Percentiles rank a stretch among this genome's conserved stretches.
Conservation (phyloP, 2,888 invertebrate species). For the Leptinotarsa haldemani region DNA sequence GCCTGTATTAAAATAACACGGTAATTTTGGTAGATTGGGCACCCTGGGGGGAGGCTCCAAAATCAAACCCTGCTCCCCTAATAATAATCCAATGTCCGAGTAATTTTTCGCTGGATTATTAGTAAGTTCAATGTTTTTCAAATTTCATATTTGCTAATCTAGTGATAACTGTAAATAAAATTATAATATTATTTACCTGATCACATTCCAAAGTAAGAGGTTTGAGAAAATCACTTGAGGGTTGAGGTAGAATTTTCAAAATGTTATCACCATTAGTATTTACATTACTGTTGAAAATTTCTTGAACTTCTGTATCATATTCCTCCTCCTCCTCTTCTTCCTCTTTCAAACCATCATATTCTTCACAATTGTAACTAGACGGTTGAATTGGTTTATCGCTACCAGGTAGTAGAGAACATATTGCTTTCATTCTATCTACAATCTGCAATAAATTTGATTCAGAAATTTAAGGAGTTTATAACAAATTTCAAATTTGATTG, state of each 20-base stretch:
- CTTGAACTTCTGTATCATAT: slow-evolving; percentile 42
- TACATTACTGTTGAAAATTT: slow-evolving; percentile 40
- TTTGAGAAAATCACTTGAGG: slow-evolving; percentile 50
- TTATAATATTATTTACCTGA: slow-evolving; percentile 70
- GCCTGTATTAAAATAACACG: no score
- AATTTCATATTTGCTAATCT: no score
- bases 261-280: slow-evolving; percentile 50
- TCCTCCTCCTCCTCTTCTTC: slow-evolving; percentile 50
- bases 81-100: no score
- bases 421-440: slow-evolving; percentile 55
- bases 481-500: background rate
- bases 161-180: no score
- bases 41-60: no score
- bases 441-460: slow-evolving; percentile 50
- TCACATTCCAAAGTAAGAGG: slow-evolving; percentile 75
- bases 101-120: no score
- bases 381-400: slow-evolving; percentile 68
- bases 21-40: no score
- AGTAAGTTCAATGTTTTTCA: no score
- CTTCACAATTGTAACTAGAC: slow-evolving; percentile 71
- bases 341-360: slow-evolving; percentile 57
- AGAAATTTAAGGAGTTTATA: background rate
- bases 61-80: no score
- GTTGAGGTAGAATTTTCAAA: slow-evolving; percentile 59
- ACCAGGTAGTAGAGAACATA: slow-evolving; percentile 76